phyloP scores from a whole-genome alignment of 2,797 vertebrate species.

The Octomys mimax region DNA sequence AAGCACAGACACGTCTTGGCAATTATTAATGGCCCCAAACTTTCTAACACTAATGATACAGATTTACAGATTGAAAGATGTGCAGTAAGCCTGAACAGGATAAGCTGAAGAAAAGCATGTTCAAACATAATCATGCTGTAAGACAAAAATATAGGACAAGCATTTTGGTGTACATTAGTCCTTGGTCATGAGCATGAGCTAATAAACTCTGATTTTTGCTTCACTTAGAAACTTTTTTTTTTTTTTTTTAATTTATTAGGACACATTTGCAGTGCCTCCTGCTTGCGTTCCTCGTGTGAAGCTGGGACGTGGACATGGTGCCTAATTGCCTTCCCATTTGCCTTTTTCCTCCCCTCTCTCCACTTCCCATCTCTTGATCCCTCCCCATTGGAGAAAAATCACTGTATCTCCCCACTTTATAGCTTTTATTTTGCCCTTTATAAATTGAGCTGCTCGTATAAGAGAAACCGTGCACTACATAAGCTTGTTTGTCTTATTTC shows the following conservation, averaged over 20 bases:
- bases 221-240: neutral
- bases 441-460: too few relatives aligned
- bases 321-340: neutral
- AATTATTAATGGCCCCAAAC: neutral
- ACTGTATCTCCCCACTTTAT: neutral
- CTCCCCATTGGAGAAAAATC: neutral
- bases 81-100: neutral
- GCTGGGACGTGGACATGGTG: neutral
- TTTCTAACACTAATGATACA: neutral
- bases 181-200: neutral
- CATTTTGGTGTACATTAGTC: neutral
- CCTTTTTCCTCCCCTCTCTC: neutral
- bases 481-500: too few relatives aligned
- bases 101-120: neutral
- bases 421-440: neutral
- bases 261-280: neutral
- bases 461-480: too few relatives aligned
- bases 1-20: neutral
- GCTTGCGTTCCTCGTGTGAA: neutral
- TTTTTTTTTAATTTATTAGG: neutral
- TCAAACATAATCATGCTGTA: neutral
- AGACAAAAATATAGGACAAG: neutral
- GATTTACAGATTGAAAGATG: conserved; percentile 15
- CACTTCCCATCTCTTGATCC: neutral
- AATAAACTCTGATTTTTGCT: neutral